A percentile compares a stretch with the other conserved stretches of the same genome.
Evolutionary conservation across 2,888 invertebrate genomes (phyloP).

Genomic region (Drosophila mimica): DNA sequence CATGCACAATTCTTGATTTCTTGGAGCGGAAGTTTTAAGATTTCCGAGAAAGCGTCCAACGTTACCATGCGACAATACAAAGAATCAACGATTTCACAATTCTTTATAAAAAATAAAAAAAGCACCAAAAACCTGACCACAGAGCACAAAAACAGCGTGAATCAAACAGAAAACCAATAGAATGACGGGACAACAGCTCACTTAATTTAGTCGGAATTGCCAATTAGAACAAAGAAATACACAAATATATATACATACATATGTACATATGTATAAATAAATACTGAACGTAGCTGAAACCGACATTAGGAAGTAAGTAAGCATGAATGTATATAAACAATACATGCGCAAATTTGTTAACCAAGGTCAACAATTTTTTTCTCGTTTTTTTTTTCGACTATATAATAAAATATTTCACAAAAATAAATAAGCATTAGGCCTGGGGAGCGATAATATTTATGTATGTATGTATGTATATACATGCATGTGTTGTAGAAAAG

Average conservation of each 20-base stretch:
- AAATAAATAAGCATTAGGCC: slow-evolving; percentile 26
- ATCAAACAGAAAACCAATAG: slow-evolving; percentile 40
- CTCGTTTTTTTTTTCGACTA: not conserved
- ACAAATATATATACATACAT: slow-evolving; percentile 18
- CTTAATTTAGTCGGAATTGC: slow-evolving; percentile 56
- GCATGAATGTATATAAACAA: slow-evolving; percentile 6
- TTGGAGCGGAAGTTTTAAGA: slow-evolving; percentile 28
- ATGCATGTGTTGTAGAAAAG: slow-evolving; percentile 23
- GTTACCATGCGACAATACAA: slow-evolving; percentile 29
- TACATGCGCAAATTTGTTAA: slow-evolving; percentile 63
- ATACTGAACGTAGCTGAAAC: slow-evolving; percentile 8
- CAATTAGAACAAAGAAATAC: slow-evolving; percentile 73
- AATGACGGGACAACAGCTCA: slow-evolving; percentile 58
- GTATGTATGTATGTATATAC: slow-evolving; percentile 2
- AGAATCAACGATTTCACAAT: slow-evolving; percentile 45
- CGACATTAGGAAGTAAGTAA: slow-evolving; percentile 12
- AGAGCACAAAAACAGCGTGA: slow-evolving; percentile 39
- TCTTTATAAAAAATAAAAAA: not conserved
- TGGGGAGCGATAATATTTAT: slow-evolving; percentile 13
- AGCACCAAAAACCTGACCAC: slow-evolving; percentile 51
- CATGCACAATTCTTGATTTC: not conserved
- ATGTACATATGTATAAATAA: not conserved
- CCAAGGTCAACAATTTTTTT: slow-evolving; percentile 71
- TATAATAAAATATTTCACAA: slow-evolving; percentile 33
- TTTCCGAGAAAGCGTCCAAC: slow-evolving; percentile 26